These are phyloP conservation scores for Lasioglossum figueresi DNA, from an alignment of 2,888 invertebrate species.

Conservation along the genomic window DNA sequence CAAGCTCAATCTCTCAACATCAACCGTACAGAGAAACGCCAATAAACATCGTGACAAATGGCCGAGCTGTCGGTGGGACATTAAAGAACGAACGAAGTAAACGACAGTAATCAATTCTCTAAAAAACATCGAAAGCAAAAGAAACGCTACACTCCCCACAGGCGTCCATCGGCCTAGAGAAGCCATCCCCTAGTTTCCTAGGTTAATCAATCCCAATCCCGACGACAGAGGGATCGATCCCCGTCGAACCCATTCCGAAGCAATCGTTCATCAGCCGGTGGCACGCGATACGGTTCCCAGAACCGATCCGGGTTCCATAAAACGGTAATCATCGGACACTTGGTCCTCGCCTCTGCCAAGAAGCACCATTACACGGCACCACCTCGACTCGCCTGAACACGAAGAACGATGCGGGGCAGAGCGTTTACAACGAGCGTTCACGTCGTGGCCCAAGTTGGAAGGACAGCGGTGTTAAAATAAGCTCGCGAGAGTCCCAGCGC, in stretches of 20 bases:
- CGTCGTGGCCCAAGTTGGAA: conserved; percentile 77
- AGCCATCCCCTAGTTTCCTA: neutral
- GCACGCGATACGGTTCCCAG: conserved; percentile 15
- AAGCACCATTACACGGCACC: conserved; percentile 51
- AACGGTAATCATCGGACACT: conserved; percentile 40
- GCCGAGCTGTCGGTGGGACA: too few species aligned
- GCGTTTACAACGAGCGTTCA: conserved; percentile 52
- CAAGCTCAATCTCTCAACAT: neutral
- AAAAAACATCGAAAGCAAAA: neutral
- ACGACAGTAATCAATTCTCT: neutral
- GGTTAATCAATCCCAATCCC: neutral
- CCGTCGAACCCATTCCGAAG: neutral
- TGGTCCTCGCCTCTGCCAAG: conserved; percentile 45
- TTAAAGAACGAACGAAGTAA: neutral
- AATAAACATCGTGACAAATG: too few species aligned
- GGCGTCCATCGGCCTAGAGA: neutral
- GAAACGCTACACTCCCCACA: neutral
- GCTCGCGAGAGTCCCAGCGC: conserved; percentile 72
- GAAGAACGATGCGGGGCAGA: conserved; percentile 26
- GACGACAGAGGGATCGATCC: neutral
- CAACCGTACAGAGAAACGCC: neutral
- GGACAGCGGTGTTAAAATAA: conserved; percentile 83
- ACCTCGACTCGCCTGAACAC: neutral
- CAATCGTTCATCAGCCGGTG: neutral
- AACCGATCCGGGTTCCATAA: conserved; percentile 28